Base-by-base conservation (phyloP, 2,113 vertebrate species). In the Cebus imitator region DNA sequence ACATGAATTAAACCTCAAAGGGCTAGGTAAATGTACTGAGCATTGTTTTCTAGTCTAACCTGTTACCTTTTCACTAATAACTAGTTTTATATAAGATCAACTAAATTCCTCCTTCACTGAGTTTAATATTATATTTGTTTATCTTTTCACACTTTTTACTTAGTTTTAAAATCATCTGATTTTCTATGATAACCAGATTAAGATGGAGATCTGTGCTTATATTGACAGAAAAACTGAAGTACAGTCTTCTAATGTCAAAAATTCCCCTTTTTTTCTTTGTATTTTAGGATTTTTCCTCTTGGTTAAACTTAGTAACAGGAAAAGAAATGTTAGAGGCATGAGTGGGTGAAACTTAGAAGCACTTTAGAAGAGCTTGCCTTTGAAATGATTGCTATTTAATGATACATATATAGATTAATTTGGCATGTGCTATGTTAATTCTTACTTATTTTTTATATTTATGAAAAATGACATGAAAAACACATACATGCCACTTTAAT, bases 331-430 rank as follows among this genome's bases (percentile, higher is more conserved):
- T 96, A 90, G 84, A 92, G 87, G 93, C 55, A 68, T 88, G 94
- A 94, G 94, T 97, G 92, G 95, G 97, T 97, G 94, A 90, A 97
- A 92, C 76, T 95, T 92, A 92, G 55, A 95, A 96, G 87, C 61
- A 92, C 50, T 91, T 93, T 64, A 93, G 68, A 95, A 95, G 92
- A 96, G 81, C 78, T 97, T 80, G 21, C 43, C 50, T 94, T 96
- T 52, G 88, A 90, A 87, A 50, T 92, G 73, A 95, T 87, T 97
- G 78, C 70, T 52, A 64, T 79, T 90, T 95, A 37, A 96, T 78
- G 61, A 35, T 92, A 52, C 8, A 21, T 58, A 58, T 5, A 40
- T 50, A 90, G n/a, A 70, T 52, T 78, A 90, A 76, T 95, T 91
- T 92, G 27, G 1, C 35, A 94, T 81, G 12, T 52, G 8, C 50